Evolutionary conservation across 2,113 vertebrate species (phyloP), one percentile per base, ranked within the genome.

Genomic region (Symphodus melops): DNA sequence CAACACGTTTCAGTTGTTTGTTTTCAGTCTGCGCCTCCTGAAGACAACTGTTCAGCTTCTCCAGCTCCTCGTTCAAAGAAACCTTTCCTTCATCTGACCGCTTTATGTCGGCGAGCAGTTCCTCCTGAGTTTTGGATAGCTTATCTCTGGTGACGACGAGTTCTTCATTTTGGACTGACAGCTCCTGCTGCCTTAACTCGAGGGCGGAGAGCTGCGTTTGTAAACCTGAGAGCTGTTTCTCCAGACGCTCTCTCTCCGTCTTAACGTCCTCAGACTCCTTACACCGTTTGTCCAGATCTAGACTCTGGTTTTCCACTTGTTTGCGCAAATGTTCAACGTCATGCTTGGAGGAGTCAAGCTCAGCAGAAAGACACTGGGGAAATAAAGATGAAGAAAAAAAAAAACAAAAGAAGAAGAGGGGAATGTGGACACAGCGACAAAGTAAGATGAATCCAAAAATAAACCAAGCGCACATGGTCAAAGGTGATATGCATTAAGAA

Each of bases 331-430:
- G 92, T 86, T 98, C 95, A 93, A 94, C 90, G 86, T 96, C 95
- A 94, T 95, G 95, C 92, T 94, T 96, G 95, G 93, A 92, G 94
- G 96, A 94, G 75, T 96, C 95, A 96, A 99, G 96, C 91, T 96
- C 92, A 95, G 94, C 94, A 91, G 95, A 95, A 95, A 99, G 94
- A 87, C 95, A 96, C 98, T 99, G 95, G 87, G 93, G 91, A 92
- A 94, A 96, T 87, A 95, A 95, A 94, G 92, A 70, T 89, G 77
- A 84, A 89, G 79, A 68, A 62, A 84, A 84, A 93, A 90, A 83
- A n/a, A n/a, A n/a, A n/a, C n/a, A n/a, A n/a, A n/a, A n/a, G n/a
- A n/a, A n/a, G n/a, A n/a, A 91, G 86, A 79, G 93, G 92, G 83
- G 91, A 85, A 93, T 91, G 93, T 90, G 92, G 74, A 75, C 5